Evolutionary conservation across 2,888 invertebrate genomes (phyloP), one percentile per base, ranked within the genome.

Genomic region (Stenoptilia bipunctidactyla): DNA sequence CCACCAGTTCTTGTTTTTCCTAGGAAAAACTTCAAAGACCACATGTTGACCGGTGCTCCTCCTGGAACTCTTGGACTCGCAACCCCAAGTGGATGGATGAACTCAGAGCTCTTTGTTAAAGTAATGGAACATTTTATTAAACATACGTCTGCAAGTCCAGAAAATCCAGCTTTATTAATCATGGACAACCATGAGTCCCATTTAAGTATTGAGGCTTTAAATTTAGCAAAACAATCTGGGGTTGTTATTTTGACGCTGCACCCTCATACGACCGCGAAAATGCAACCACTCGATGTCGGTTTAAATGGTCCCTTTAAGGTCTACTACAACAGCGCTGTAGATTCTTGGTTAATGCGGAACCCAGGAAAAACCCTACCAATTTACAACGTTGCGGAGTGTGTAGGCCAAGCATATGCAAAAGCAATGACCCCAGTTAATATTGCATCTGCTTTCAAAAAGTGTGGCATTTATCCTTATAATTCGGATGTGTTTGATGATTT

Each of bases 121-220:
- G n/a, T n/a, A n/a, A n/a, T n/a, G n/a, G n/a, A n/a, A n/a, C n/a
- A n/a, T n/a, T n/a, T n/a, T n/a, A n/a, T n/a, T n/a, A n/a, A n/a
- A n/a, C n/a, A n/a, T n/a, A n/a, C n/a, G n/a, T n/a, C 8, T 33
- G 33, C 33, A 33, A 33, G 33, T n/a, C 33, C 33, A 6, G 33
- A 46, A 39, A 54, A 62, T 43, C 57, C 56, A 15, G 49, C 48
- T 4, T 43, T 62, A 3, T 41, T 61, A 9, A 49, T 66, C 37
- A 47, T 61, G 45, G 66, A 33, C 33, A 33, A 33, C 33, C 33
- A 33, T n/a, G n/a, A 33, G n/a, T 33, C 33, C 4, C 48, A 47
- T 15, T 36, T 50, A 2, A 40, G 38, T 9, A 48, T 49, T 15
- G 44, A 49, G 38, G 49, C 49, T 15, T 42, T 52, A 37, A 38